Base-by-base conservation (phyloP, 2,113 vertebrate genomes). In the Hippocampus barbouri region DNA sequence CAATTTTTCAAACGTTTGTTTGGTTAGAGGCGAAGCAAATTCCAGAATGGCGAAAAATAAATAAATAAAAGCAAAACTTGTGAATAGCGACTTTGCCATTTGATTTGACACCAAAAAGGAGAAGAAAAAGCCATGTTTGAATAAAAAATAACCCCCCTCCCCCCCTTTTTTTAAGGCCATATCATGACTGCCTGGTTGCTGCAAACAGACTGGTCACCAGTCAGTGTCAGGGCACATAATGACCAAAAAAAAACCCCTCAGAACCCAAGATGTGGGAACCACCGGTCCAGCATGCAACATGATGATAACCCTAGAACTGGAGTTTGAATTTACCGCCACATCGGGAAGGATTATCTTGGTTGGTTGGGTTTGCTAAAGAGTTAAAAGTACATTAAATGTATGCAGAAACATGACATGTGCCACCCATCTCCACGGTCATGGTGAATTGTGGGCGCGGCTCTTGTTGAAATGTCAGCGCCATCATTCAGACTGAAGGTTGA, bases 381-480 rank as follows among this genome's bases (percentile, higher is more conserved):
- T 11, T 27, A 27, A 59, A 59, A 5, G 25, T 61, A 61, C 59
- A 61, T 15, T 61, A 9, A 57, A 57, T 4, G 54, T 11, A 11
- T 11, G n/a, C n/a, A 57, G n/a, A 57, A 57, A 23, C 54, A 11
- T n/a, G n/a, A 11, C 54, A 23, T n/a, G n/a, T 56, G 54, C 21
- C n/a, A n/a, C 11, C 54, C n/a, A 2, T 23, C 9, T 61, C 18
- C 23, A 25, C 23, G 1, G 12, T 59, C 10, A 5, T 27, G 11
- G n/a, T 43, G 41, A 66, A 27, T 66, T 47, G 64, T 47, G 64
- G 64, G 64, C 14, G 64, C 8, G 20, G 23, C 64, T 47, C 64
- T 25, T 25, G 4, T n/a, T 8, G 27, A 66, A 66, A 66, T 66
- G 64, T 47, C 64, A 66, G 64, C 64, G 43, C 64, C 23, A 66